A percentile compares a stretch with the other conserved stretches of the same genome.
These are phyloP conservation scores for Chitala chitala DNA, from an alignment of 2,113 vertebrate species.

Conservation along the genomic window DNA sequence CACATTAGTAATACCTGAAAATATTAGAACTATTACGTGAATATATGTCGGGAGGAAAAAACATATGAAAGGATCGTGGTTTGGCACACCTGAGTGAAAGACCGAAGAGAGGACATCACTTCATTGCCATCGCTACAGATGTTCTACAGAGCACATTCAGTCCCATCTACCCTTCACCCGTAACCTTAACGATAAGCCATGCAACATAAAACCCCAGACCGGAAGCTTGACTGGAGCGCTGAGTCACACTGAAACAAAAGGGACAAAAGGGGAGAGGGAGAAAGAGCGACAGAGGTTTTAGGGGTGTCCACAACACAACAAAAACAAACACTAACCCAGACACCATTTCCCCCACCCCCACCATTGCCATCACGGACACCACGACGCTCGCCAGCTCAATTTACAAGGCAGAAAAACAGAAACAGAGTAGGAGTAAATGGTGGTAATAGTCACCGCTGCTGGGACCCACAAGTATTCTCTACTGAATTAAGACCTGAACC, in stretches of 20 bases:
- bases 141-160: too few species aligned
- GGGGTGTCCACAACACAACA: neutral
- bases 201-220: neutral
- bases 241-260: neutral
- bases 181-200: neutral
- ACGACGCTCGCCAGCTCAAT: too few species aligned
- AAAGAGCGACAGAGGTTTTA: neutral
- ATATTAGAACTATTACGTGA: too few species aligned
- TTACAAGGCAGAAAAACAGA: slow-evolving; percentile 7
- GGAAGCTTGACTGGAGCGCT: neutral
- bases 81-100: too few species aligned
- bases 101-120: too few species aligned
- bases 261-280: neutral
- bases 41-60: too few species aligned
- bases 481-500: neutral
- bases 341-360: too few species aligned
- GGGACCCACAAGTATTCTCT: neutral
- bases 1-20: too few species aligned
- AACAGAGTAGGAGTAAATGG: slow-evolving; percentile 12
- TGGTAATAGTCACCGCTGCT: neutral
- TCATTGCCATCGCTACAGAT: too few species aligned
- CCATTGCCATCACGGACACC: too few species aligned
- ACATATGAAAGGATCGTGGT: too few species aligned
- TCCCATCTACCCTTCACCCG: too few species aligned
- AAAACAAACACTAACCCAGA: neutral